Evolutionary conservation across 30 jellyfish, hydroid and myxozoan genomes (phyloP).

Genomic region (Phacellophora camtschatica): DNA sequence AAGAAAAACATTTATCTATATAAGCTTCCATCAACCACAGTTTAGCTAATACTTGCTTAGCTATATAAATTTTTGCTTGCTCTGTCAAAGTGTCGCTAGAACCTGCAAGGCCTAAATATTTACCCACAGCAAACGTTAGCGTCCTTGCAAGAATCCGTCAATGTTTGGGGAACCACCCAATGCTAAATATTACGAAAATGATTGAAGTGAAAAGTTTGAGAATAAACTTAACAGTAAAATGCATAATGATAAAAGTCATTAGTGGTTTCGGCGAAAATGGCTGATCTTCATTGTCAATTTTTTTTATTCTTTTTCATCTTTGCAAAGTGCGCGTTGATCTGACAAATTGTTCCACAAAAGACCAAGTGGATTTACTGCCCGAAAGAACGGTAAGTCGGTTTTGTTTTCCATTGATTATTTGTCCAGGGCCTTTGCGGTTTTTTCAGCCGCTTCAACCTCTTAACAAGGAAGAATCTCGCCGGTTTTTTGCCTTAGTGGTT

Average conservation of each 20-base stretch:
- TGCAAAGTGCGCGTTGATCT: neutral
- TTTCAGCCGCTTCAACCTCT: slow-evolving; percentile 38
- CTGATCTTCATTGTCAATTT: neutral
- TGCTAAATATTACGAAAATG: neutral
- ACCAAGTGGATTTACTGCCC: slow-evolving; percentile 42
- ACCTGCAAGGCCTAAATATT: slow-evolving; percentile 62
- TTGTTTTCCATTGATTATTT: slow-evolving; percentile 17
- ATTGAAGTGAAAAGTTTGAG: neutral
- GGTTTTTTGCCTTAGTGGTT: slow-evolving; percentile 36
- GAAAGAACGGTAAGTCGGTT: neutral
- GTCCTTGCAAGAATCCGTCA: neutral
- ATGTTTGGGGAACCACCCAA: neutral
- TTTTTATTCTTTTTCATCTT: neutral
- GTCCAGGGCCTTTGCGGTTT: slow-evolving; percentile 42
- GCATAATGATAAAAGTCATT: neutral
- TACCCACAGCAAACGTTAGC: neutral
- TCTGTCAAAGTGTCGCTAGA: slow-evolving; percentile 40
- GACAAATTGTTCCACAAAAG: slow-evolving; percentile 7
- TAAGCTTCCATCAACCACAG: neutral
- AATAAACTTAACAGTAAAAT: neutral
- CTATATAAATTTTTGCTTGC: neutral
- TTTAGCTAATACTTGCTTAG: neutral
- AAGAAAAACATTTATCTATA: neutral
- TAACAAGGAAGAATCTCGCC: neutral
- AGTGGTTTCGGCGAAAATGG: neutral